These are phyloP conservation scores for Euphydryas editha DNA, from an alignment of 2,888 invertebrate genomes.

Conservation along the genomic window DNA sequence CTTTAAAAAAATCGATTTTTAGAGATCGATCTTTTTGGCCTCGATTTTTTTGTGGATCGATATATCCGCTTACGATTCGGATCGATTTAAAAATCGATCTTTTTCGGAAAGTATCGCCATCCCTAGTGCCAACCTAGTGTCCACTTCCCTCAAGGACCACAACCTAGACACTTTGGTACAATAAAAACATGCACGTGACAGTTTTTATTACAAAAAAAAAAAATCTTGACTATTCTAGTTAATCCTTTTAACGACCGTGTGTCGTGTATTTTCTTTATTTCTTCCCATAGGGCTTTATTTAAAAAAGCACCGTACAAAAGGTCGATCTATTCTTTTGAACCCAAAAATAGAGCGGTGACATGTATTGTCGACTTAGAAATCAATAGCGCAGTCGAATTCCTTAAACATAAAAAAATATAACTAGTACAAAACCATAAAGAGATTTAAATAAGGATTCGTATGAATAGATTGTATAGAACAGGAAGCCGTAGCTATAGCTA, in stretches of 20 bases:
- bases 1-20: no score
- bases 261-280: neutral
- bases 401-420: conserved; percentile 11
- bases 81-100: no score
- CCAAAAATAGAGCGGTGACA: conserved; percentile 1
- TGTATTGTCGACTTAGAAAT: conserved; percentile 27
- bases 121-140: no score
- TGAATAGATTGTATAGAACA: conserved; percentile 44
- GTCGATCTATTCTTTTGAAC: conserved; percentile 14
- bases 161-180: neutral
- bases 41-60: no score
- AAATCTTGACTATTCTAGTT: neutral
- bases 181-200: neutral
- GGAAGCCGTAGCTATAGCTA: conserved; percentile 45
- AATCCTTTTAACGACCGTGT: neutral
- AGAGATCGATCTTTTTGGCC: no score
- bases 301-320: conserved; percentile 1
- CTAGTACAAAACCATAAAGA: conserved; percentile 23
- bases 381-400: conserved; percentile 28
- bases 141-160: conserved; percentile 22
- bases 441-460: conserved; percentile 33
- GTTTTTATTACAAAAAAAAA: neutral
- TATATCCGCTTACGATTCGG: no score
- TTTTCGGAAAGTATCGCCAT: no score
- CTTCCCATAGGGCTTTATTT: neutral